phyloP scores from a whole-genome alignment of 2,888 invertebrate species.

The Lepeophtheirus nordmannii region DNA sequence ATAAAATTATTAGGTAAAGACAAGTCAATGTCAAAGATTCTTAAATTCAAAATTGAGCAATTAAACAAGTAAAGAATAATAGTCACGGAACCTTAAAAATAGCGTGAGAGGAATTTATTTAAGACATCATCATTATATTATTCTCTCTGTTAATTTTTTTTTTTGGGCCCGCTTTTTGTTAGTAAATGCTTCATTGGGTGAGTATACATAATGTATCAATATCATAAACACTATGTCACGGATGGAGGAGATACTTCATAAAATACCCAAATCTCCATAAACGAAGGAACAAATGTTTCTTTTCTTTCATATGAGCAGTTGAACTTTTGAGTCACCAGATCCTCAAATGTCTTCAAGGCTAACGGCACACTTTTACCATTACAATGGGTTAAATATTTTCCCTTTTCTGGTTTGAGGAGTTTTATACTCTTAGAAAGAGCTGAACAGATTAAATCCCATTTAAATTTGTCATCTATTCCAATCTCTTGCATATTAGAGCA shows the following conservation, averaged over 20 bases:
- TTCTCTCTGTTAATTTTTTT: too few relatives aligned
- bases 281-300: slow-evolving; percentile 71
- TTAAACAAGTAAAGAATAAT: too few relatives aligned
- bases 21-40: too few relatives aligned
- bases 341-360: slow-evolving; percentile 62
- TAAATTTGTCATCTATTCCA: background rate
- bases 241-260: slow-evolving; percentile 48
- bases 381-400: slow-evolving; percentile 82
- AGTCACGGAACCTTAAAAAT: too few relatives aligned
- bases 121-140: too few relatives aligned
- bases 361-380: slow-evolving; percentile 64
- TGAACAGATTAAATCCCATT: slow-evolving; percentile 68
- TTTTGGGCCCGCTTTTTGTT: too few relatives aligned
- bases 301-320: slow-evolving; percentile 46
- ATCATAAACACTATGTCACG: background rate
- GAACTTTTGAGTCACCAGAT: slow-evolving; percentile 47
- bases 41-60: too few relatives aligned
- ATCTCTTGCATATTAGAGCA: slow-evolving; percentile 43
- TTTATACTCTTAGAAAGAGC: slow-evolving; percentile 65
- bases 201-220: too few relatives aligned
- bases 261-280: slow-evolving; percentile 80
- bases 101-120: too few relatives aligned
- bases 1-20: too few relatives aligned
- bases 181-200: too few relatives aligned
- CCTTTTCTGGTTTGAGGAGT: slow-evolving; percentile 51